These are phyloP conservation scores for Zaprionus obscuricornis DNA, from an alignment of 2,888 invertebrate genomes.

Conservation along the genomic window DNA sequence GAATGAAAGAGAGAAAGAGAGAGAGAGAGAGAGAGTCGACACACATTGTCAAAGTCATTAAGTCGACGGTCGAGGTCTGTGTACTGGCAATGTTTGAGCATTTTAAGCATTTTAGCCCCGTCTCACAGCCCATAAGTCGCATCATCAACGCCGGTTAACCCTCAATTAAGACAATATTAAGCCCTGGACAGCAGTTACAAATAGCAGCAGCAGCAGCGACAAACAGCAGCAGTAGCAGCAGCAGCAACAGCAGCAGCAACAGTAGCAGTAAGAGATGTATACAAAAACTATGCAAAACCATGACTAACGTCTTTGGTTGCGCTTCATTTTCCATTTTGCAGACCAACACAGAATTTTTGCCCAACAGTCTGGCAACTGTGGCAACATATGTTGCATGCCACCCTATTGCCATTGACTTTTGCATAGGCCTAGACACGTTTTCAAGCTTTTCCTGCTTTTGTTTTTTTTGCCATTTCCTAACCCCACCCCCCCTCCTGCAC, in stretches of 20 bases:
- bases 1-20: no score
- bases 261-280: slow-evolving; percentile 21
- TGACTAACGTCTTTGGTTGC: slow-evolving; percentile 80
- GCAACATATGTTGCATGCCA: slow-evolving; percentile 73
- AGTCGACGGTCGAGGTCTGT: slow-evolving; percentile 44
- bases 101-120: slow-evolving; percentile 17
- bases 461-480: not conserved
- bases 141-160: slow-evolving; percentile 83
- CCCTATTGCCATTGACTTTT: slow-evolving; percentile 9
- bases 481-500: not conserved
- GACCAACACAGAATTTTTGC: slow-evolving; percentile 4
- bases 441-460: slow-evolving; percentile 18
- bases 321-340: slow-evolving; percentile 69
- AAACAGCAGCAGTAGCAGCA: no score
- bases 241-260: slow-evolving; percentile 27
- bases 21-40: no score
- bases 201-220: slow-evolving; percentile 29
- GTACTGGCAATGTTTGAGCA: slow-evolving; percentile 12
- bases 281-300: slow-evolving; percentile 79
- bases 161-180: slow-evolving; percentile 82
- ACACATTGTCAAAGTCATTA: slow-evolving; percentile 80
- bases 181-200: slow-evolving; percentile 61
- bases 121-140: slow-evolving; percentile 78
- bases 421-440: slow-evolving; percentile 56
- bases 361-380: slow-evolving; percentile 19